Percentiles rank a stretch among this genome's conserved stretches.
These are phyloP conservation scores for Musca domestica DNA, from an alignment of 1,140 invertebrate species.

Conservation along the genomic window DNA sequence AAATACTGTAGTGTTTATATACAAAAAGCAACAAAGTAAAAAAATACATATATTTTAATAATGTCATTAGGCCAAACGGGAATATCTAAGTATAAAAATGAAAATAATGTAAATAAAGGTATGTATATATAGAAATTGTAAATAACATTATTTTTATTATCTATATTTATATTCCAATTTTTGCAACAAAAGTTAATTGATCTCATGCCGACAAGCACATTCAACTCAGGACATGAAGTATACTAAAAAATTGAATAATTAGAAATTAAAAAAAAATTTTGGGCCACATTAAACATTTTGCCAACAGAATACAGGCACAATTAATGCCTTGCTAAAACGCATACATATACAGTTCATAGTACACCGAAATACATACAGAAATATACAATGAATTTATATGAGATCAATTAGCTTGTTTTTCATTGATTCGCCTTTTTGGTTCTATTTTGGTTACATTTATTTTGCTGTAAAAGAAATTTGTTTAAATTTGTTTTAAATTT, in stretches of 20 bases:
- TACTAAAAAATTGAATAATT: constrained; percentile 8
- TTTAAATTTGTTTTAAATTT: no score
- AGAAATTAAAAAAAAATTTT: background rate
- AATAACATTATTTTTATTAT: background rate
- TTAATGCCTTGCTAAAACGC: background rate
- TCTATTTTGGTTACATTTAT: no score
- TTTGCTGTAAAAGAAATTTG: no score
- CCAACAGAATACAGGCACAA: background rate
- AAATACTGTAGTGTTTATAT: no score
- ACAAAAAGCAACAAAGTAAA: constrained; percentile 23
- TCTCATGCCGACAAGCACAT: background rate
- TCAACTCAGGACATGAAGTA: constrained; percentile 13
- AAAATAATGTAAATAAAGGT: background rate
- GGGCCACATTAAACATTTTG: background rate
- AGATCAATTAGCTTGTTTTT: constrained; percentile 9
- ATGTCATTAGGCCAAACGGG: background rate
- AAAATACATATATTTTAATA: constrained; percentile 16
- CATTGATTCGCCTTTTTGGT: background rate
- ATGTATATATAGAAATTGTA: background rate
- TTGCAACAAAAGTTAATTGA: background rate
- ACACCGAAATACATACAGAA: background rate
- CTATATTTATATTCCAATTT: background rate
- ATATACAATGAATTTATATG: background rate
- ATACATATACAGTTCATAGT: background rate
- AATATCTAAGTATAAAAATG: background rate